Percentiles rank a stretch among this genome's conserved stretches.
Evolutionary conservation across 1,140 invertebrate genomes (phyloP).

Genomic region (Vanessa tameamea): DNA sequence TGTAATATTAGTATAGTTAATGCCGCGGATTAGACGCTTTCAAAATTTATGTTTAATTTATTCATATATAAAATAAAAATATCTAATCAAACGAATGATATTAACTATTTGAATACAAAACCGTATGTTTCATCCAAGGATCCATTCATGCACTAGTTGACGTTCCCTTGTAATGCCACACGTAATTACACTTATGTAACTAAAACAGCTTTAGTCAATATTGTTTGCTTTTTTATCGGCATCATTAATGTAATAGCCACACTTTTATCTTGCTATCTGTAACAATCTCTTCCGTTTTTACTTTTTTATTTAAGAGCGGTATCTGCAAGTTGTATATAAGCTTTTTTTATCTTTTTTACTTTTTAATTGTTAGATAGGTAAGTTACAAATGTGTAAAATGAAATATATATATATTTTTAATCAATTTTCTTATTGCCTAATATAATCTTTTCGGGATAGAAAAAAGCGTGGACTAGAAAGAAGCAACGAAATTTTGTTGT

Average conservation of each 20-base stretch:
- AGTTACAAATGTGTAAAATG: neutral
- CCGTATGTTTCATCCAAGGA: slow-evolving; percentile 10
- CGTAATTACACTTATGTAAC: slow-evolving; percentile 34
- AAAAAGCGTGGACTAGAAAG: too few relatives aligned
- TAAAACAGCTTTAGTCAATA: slow-evolving; percentile 28
- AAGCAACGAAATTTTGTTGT: too few relatives aligned
- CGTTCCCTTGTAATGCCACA: slow-evolving; percentile 33
- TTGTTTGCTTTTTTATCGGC: slow-evolving; percentile 34
- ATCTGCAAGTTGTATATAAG: neutral
- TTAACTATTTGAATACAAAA: too few relatives aligned
- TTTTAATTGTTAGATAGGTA: neutral
- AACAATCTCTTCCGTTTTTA: slow-evolving; percentile 37
- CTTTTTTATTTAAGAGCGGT: slow-evolving; percentile 20
- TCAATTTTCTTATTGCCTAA: too few relatives aligned
- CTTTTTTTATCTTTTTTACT: neutral
- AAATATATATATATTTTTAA: too few relatives aligned
- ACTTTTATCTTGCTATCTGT: slow-evolving; percentile 37
- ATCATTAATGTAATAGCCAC: slow-evolving; percentile 35
- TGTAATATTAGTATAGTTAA: too few relatives aligned
- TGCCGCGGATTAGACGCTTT: neutral
- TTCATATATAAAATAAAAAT: too few relatives aligned
- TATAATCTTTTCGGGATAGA: too few relatives aligned
- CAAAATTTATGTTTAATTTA: neutral
- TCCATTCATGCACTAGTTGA: slow-evolving; percentile 29
- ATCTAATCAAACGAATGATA: too few relatives aligned